Percentiles rank a stretch among this genome's conserved stretches.
Evolutionary conservation across 1,140 invertebrate genomes (phyloP).

Genomic region (Sitobion miscanthi): DNA sequence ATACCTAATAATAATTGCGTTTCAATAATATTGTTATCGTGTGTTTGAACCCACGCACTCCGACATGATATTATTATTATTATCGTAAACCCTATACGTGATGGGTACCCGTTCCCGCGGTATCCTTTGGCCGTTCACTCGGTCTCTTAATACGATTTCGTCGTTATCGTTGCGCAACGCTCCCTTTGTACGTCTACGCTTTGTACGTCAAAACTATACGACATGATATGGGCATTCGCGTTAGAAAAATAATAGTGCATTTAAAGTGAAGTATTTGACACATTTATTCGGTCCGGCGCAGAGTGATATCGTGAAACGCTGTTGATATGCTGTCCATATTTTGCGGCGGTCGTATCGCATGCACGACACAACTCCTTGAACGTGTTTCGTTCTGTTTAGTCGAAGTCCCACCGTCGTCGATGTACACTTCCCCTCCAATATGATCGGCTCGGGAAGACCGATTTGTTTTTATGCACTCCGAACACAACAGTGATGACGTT

Average conservation of each 20-base stretch:
- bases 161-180: neutral
- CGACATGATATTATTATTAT: too few species aligned
- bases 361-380: too few species aligned
- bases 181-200: neutral
- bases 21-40: too few species aligned
- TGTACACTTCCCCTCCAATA: neutral
- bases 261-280: neutral
- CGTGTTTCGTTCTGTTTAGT: neutral
- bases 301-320: neutral
- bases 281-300: neutral
- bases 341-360: neutral
- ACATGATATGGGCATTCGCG: too few species aligned
- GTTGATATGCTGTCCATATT: neutral
- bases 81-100: too few species aligned
- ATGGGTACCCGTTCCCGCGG: neutral
- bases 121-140: neutral
- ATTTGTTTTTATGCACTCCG: neutral
- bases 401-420: too few species aligned
- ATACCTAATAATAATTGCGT: neutral
- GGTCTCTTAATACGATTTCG: neutral
- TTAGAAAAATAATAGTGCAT: neutral
- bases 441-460: neutral
- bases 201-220: neutral
- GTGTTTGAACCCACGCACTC: too few species aligned
- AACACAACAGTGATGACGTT: neutral